phyloP scores from a whole-genome alignment of 1,140 invertebrate species.

The Drosophila obscura region DNA sequence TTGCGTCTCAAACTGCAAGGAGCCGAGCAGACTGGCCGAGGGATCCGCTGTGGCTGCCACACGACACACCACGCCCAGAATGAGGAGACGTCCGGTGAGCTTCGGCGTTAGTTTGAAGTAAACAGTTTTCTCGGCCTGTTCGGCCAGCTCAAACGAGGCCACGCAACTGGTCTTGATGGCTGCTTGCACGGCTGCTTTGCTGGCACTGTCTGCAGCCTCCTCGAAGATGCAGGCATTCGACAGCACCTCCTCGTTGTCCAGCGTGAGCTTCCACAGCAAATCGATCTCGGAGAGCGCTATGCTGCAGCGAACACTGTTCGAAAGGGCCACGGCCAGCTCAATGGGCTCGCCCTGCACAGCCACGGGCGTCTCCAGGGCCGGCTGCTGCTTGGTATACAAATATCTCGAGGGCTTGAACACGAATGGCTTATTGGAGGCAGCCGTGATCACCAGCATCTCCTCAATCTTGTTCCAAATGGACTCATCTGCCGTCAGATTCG shows the following conservation, averaged over 20 bases:
- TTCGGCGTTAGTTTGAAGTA: constrained; percentile 84
- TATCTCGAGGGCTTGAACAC: constrained; percentile 91
- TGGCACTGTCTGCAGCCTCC: constrained; percentile 66
- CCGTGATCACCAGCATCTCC: constrained; percentile 90
- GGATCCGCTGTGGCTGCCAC: constrained; percentile 79
- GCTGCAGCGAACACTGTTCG: constrained; percentile 85
- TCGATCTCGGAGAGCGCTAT: constrained; percentile 85
- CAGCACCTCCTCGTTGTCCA: constrained; percentile 82
- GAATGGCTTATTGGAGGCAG: constrained; percentile 88
- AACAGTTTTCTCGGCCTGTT: constrained; percentile 80
- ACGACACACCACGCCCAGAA: constrained; percentile 84
- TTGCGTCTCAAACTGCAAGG: constrained; percentile 86
- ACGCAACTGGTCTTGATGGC: constrained; percentile 84
- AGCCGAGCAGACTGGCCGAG: constrained; percentile 86
- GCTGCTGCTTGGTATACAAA: constrained; percentile 89
- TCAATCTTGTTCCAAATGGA: constrained; percentile 90
- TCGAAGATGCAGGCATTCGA: constrained; percentile 81
- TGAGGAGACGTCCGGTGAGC: constrained; percentile 81
- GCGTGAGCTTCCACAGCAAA: constrained; percentile 91
- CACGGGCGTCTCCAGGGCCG: constrained; percentile 86
- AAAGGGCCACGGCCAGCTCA: constrained; percentile 89
- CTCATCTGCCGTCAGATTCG: constrained; percentile 78
- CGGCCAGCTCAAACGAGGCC: constrained; percentile 82
- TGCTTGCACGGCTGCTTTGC: constrained; percentile 68
- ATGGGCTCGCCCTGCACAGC: constrained; percentile 92